Evolutionary conservation across 2,888 invertebrate species (phyloP).

Genomic region (Lasioglossum oenotherae): DNA sequence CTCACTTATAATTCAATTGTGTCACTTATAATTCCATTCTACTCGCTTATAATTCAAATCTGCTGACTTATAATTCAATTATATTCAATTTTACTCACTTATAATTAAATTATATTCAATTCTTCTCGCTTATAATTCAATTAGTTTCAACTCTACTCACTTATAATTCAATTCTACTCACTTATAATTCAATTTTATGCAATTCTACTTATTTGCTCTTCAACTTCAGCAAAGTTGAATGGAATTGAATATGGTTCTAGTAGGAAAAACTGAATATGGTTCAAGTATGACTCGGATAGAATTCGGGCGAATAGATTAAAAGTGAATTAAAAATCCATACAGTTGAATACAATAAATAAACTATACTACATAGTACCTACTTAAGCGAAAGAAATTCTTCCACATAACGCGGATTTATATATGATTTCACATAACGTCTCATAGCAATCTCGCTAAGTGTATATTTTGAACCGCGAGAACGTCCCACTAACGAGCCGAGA

Average conservation of each 20-base stretch:
- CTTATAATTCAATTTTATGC: not conserved
- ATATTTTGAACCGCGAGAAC: not conserved
- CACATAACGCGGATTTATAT: not conserved
- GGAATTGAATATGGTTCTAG: not conserved
- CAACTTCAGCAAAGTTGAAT: not conserved
- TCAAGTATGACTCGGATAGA: no score
- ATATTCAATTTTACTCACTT: not conserved
- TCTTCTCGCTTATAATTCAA: not conserved
- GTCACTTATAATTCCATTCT: no score
- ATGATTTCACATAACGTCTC: not conserved
- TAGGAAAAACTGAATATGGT: not conserved
- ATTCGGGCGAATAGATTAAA: no score
- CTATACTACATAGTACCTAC: no score
- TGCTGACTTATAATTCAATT: not conserved
- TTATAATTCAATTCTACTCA: not conserved
- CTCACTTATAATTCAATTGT: not conserved
- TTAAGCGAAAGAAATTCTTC: no score
- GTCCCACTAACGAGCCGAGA: not conserved
- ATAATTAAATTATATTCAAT: not conserved
- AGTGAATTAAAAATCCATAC: no score
- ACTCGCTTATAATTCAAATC: accelerated
- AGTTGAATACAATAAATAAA: no score
- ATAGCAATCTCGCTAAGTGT: not conserved
- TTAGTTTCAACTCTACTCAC: not conserved
- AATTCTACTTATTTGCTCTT: not conserved